Conservation (phyloP, 2,797 vertebrate genomes). For the Coilia nasus region DNA sequence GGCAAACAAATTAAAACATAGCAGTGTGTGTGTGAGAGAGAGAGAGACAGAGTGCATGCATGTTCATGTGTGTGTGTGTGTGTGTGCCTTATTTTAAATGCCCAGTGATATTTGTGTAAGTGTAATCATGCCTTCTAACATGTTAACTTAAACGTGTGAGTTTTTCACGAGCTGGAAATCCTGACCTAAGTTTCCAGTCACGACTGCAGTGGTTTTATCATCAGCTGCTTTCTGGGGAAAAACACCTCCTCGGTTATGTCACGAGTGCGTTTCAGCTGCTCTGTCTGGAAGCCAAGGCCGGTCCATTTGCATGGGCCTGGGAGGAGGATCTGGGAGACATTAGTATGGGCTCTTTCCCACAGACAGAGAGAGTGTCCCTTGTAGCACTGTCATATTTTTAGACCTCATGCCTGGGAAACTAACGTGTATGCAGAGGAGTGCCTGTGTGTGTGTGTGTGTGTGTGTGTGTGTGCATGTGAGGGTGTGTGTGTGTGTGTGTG, state of each 20-base stretch:
- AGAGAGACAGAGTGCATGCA: background rate
- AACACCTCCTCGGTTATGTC: background rate
- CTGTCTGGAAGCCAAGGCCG: background rate
- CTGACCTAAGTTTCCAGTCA: background rate
- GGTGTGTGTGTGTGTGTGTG: background rate
- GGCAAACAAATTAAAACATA: too few relatives aligned
- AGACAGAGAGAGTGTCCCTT: background rate
- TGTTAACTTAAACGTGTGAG: too few relatives aligned
- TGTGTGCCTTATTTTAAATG: too few relatives aligned
- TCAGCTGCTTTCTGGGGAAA: too few relatives aligned
- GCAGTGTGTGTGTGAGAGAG: background rate
- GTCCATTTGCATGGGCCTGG: too few relatives aligned
- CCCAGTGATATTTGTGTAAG: too few relatives aligned
- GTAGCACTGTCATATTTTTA: background rate
- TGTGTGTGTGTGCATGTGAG: constrained; percentile 28
- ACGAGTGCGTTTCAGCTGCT: background rate
- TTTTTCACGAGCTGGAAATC: too few relatives aligned
- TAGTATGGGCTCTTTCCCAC: constrained; percentile 1
- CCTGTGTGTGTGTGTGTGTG: too few relatives aligned
- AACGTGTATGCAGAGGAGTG: constrained; percentile 3
- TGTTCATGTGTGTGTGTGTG: constrained; percentile 27
- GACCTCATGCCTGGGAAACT: background rate
- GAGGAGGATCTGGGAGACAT: background rate
- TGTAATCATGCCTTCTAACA: too few relatives aligned
- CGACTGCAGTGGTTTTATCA: background rate